A percentile compares a stretch with the other conserved stretches of the same genome.
phyloP scores from a whole-genome alignment of 2,113 vertebrate species.

The Bubo bubo region DNA sequence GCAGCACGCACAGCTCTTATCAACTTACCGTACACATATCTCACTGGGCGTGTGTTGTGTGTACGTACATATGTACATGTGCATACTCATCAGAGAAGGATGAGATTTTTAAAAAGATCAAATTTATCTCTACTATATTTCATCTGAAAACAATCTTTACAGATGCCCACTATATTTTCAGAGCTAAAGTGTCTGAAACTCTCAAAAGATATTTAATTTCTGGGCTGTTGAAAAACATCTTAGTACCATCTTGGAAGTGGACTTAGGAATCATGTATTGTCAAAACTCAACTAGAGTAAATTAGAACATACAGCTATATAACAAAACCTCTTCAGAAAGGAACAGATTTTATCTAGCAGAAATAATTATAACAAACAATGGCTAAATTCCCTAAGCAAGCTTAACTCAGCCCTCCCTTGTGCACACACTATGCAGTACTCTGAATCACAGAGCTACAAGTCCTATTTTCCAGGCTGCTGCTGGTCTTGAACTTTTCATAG shows the following conservation, averaged over 20 bases:
- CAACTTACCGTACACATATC: fast-evolving
- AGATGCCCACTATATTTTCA: background rate
- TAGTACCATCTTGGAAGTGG: background rate
- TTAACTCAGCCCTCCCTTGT: background rate
- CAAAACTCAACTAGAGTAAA: background rate
- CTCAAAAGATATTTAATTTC: background rate
- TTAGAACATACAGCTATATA: background rate
- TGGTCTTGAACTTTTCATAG: background rate
- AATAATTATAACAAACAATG: background rate
- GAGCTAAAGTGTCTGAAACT: background rate
- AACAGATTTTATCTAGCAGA: background rate
- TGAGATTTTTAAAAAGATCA: background rate
- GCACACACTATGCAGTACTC: background rate
- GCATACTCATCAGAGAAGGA: background rate
- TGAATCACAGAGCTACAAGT: background rate
- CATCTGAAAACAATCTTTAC: background rate
- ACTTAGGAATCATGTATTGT: background rate
- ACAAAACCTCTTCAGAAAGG: background rate
- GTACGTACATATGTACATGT: fast-evolving
- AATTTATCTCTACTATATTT: background rate
- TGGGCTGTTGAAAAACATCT: background rate
- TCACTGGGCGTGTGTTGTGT: fast-evolving
- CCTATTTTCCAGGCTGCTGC: background rate
- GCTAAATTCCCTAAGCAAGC: background rate
- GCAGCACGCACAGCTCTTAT: background rate